These are phyloP conservation scores for Phoebastria nigripes DNA, from an alignment of 2,797 vertebrate genomes.

Conservation along the genomic window DNA sequence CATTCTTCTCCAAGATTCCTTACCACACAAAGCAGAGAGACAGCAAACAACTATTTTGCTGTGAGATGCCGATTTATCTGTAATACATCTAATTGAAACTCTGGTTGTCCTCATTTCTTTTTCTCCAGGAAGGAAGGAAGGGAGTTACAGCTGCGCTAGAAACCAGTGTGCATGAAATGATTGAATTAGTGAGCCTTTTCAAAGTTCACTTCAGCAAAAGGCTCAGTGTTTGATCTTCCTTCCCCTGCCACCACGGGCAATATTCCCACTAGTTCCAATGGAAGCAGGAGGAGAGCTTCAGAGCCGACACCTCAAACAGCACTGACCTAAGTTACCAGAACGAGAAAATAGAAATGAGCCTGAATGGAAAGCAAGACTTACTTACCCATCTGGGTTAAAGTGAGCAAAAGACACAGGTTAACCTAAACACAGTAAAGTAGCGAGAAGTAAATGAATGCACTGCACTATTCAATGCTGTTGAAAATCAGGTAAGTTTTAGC, in stretches of 20 bases:
- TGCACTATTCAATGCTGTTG: background rate
- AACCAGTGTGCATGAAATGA: background rate
- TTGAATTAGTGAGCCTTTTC: background rate
- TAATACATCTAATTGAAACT: background rate
- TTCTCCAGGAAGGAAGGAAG: constrained; percentile 19
- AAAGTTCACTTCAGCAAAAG: background rate
- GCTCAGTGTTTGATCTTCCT: background rate
- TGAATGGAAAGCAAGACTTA: background rate
- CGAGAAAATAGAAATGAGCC: background rate
- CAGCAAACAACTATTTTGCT: background rate
- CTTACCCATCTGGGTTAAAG: background rate
- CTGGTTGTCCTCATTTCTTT: background rate
- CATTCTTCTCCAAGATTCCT: background rate
- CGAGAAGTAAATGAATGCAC: background rate
- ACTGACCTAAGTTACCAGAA: background rate
- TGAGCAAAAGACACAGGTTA: background rate
- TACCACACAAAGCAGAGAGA: background rate
- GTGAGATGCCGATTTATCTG: background rate
- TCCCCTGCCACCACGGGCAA: background rate
- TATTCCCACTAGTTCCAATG: background rate
- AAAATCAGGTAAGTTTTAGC: background rate
- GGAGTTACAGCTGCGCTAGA: background rate
- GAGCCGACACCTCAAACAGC: background rate
- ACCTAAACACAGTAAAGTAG: background rate
- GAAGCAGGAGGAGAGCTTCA: background rate